Evolutionary conservation across 2,797 vertebrate species (phyloP).

Genomic region (Ciconia nigra): DNA sequence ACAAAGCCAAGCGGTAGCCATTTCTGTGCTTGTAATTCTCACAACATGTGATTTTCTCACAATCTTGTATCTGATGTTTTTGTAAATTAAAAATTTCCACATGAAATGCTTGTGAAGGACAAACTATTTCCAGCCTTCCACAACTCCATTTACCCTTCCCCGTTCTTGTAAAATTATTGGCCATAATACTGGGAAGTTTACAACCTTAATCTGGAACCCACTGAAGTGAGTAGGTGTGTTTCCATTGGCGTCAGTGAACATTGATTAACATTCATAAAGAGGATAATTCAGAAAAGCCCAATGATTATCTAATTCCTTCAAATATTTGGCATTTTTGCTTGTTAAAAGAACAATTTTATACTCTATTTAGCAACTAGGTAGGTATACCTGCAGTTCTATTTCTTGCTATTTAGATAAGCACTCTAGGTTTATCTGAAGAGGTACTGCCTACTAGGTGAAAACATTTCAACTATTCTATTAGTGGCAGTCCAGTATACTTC

Average conservation of each 20-base stretch:
- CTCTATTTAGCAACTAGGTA: neutral
- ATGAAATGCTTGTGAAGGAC: neutral
- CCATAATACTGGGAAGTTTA: neutral
- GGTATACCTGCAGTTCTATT: neutral
- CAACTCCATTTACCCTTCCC: neutral
- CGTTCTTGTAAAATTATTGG: neutral
- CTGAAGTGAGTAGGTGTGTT: neutral
- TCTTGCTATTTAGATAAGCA: neutral
- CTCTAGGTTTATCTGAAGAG: neutral
- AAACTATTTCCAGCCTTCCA: neutral
- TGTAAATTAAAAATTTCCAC: neutral
- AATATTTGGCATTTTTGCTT: neutral
- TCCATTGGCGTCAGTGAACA: neutral
- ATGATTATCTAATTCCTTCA: neutral
- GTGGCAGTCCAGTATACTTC: neutral
- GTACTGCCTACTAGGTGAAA: neutral
- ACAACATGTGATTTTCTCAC: neutral
- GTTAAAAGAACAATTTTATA: neutral
- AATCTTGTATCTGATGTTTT: neutral
- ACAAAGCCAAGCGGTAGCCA: neutral
- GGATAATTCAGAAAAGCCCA: neutral
- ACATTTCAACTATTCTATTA: neutral
- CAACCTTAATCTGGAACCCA: neutral
- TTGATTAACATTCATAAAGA: neutral
- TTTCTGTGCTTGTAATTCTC: neutral